These are phyloP conservation scores for Kuschelorhynchus macadamiae DNA, from an alignment of 2,888 invertebrate species.

Conservation along the genomic window DNA sequence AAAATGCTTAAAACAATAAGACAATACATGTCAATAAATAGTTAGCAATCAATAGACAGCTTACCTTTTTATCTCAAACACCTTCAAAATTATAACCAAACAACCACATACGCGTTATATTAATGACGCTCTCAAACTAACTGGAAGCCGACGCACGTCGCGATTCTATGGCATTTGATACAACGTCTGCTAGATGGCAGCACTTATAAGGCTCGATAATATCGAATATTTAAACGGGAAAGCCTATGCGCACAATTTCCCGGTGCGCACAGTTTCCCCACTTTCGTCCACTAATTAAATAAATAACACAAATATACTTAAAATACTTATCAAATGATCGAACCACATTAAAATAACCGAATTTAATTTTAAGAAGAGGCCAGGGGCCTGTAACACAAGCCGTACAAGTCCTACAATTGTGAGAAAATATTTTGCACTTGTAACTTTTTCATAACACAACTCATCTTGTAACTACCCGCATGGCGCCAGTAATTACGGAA, in stretches of 20 bases:
- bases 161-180: background rate
- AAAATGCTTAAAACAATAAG: background rate
- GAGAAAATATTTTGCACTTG: too few species aligned
- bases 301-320: background rate
- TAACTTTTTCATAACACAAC: too few species aligned
- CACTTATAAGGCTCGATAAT: background rate
- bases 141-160: background rate
- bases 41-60: background rate
- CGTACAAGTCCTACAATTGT: too few species aligned
- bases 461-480: too few species aligned
- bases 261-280: conserved; percentile 1
- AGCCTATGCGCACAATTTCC: background rate
- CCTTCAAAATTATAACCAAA: conserved; percentile 4
- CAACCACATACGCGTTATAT: background rate
- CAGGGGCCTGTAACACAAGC: too few species aligned
- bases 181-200: background rate
- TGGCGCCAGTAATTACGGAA: too few species aligned
- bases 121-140: background rate
- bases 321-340: background rate
- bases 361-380: too few species aligned
- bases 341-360: too few species aligned
- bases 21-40: background rate
- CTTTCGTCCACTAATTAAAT: background rate
- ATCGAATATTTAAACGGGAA: background rate
- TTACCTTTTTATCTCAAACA: background rate